phyloP scores from a whole-genome alignment of 2,797 vertebrate genomes.

The Merluccius polli region DNA sequence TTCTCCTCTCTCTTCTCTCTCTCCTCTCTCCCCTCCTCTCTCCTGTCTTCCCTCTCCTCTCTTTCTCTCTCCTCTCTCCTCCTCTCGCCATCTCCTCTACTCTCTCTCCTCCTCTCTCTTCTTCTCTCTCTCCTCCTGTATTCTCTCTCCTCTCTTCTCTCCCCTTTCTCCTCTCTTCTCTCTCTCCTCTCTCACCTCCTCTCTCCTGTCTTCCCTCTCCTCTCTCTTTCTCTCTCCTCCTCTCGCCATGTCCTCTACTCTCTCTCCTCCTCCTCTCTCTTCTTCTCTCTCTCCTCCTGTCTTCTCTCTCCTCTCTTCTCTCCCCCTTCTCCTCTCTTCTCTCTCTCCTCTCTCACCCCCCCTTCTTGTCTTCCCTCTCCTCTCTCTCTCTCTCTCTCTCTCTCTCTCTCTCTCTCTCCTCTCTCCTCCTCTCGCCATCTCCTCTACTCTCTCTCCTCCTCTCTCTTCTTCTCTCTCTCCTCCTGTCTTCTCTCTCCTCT shows the following conservation, averaged over 20 bases:
- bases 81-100: no score
- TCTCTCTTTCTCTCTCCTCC: neutral
- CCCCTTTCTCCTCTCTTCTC: neutral
- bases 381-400: neutral
- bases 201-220: neutral
- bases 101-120: neutral
- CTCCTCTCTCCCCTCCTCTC: no score
- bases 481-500: neutral
- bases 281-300: neutral
- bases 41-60: no score
- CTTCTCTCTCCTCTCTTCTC: neutral
- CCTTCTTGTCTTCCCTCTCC: neutral
- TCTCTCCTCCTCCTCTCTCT: neutral
- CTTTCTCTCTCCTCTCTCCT: no score
- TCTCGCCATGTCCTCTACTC: no score
- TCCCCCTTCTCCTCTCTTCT: conserved; percentile 19
- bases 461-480: neutral
- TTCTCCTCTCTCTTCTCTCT: no score
- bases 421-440: no score
- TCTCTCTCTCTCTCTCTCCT: neutral
- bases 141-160: neutral
- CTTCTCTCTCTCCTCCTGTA: neutral
- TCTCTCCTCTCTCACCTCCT: neutral
- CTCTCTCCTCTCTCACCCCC: neutral
- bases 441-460: no score